Evolutionary conservation across 2,797 vertebrate species (phyloP).

Genomic region (Gambusia yucatana): DNA sequence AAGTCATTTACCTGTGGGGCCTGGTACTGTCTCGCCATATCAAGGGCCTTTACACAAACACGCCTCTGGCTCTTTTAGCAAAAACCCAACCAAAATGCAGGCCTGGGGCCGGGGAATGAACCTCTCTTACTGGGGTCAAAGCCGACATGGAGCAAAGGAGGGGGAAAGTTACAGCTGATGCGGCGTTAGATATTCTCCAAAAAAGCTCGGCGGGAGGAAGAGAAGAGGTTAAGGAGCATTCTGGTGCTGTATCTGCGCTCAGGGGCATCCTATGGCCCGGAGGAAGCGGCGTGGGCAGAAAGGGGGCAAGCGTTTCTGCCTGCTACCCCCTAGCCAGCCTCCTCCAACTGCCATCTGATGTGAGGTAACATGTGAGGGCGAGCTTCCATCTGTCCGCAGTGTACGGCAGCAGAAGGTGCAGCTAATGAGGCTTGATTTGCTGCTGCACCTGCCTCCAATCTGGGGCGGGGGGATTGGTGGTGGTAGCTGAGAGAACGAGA

Average conservation of each 20-base stretch:
- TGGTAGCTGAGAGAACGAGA: constrained; percentile 35
- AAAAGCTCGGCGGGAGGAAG: constrained; percentile 54
- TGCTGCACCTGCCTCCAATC: constrained; percentile 95
- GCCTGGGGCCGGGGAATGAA: constrained; percentile 44
- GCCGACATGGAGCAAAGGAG: constrained; percentile 28
- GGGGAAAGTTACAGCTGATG: constrained; percentile 55
- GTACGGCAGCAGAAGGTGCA: constrained; percentile 94
- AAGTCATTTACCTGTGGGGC: constrained; percentile 65
- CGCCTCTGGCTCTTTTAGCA: constrained; percentile 64
- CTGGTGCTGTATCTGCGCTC: constrained; percentile 59
- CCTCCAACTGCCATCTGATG: constrained; percentile 86
- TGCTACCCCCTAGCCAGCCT: constrained; percentile 74
- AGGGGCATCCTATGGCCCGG: constrained; percentile 65
- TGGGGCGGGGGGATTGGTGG: constrained; percentile 66
- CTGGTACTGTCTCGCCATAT: constrained; percentile 57
- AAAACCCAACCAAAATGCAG: constrained; percentile 46
- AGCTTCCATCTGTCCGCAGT: constrained; percentile 94
- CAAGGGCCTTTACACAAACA: constrained; percentile 43
- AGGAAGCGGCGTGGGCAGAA: constrained; percentile 69
- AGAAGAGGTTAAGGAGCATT: constrained; percentile 76
- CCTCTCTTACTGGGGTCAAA: constrained; percentile 52
- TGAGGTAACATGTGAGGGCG: constrained; percentile 93
- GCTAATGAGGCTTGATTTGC: constrained; percentile 98
- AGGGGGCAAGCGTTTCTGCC: constrained; percentile 70
- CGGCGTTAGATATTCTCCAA: constrained; percentile 68